Percentiles rank a stretch among this genome's conserved stretches.
phyloP scores from a whole-genome alignment of 2,113 vertebrate species.

The Macrotus californicus region DNA sequence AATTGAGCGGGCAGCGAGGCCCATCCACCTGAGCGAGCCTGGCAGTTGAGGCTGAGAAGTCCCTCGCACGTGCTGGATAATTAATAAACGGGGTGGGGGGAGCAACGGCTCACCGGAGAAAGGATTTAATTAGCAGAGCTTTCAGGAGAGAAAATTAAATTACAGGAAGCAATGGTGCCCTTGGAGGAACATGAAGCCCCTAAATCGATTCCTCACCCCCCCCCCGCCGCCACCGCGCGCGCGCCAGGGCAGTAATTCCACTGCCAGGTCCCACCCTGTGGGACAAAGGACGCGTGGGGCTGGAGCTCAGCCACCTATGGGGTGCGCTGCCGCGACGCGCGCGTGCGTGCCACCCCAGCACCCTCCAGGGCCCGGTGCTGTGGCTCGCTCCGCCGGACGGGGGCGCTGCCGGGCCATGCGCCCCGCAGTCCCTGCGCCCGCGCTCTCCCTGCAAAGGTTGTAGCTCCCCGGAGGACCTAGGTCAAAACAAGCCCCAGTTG shows the following conservation, averaged over 20 bases:
- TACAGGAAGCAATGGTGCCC: not conserved
- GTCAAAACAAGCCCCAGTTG: not conserved
- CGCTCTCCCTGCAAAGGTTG: not conserved
- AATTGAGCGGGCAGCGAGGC: not conserved
- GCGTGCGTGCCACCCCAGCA: not conserved
- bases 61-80: not conserved
- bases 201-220: not conserved
- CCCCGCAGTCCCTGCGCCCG: accelerated
- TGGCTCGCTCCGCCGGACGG: not conserved
- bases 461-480: accelerated
- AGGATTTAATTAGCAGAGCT: slow-evolving; percentile 47
- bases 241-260: not conserved
- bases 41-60: not conserved
- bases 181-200: not conserved
- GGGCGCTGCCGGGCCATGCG: slow-evolving; percentile 8
- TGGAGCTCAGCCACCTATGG: accelerated
- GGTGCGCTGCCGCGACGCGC: not conserved
- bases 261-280: not conserved
- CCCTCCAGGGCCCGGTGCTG: not conserved
- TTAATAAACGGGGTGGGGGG: not conserved
- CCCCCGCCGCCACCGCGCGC: too few relatives aligned
- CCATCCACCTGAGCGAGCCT: not conserved
- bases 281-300: too few relatives aligned
- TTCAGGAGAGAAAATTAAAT: slow-evolving; percentile 53
- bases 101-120: not conserved